Evolutionary conservation across 2,888 invertebrate species (phyloP), one percentile per base, ranked within the genome.

Genomic region (Acronicta psi): DNA sequence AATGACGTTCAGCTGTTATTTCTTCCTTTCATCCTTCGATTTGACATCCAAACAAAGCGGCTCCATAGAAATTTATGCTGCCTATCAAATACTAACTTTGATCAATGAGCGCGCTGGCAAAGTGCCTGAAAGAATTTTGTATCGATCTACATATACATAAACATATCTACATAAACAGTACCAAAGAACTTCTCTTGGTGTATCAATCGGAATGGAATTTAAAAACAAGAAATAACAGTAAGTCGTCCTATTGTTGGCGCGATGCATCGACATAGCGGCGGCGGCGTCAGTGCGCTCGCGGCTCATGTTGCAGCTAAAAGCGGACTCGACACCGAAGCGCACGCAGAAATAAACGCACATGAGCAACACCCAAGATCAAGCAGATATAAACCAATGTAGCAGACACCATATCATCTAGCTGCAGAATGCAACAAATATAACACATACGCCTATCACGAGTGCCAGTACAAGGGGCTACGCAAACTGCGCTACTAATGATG

Each of bases 301-400:
- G 83, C 91, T 92, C 91, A 87, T 87, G 88, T 92, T 92, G 89
- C 91, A 80, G 83, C 92, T 93, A 93, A 89, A 92, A 86, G 84
- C 81, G 88, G 89, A 87, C 84, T 75, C 83, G 80, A 77, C 83
- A 83, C 75, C 85, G 82, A 83, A 81, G 79, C 85, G 82, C 84
- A 85, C 77, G 85, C 89, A 88, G 81, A 91, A 89, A 90, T 88
- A 90, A 90, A 89, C 85, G 83, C 86, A 90, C 88, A 88, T 81
- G 88, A 86, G 84, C 83, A 85, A 84, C 79, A 74, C 66, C 73
- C 71, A 81, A 70, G 67, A 77, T 71, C 75, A 81, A 70, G 70
- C 78, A 73, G 63, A 81, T 80, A 83, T 79, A 81, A 73, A 82
- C 74, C 64, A 58, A 68, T 67, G 67, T 78, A 80, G 79, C 77